Base-by-base conservation (phyloP, 2,797 vertebrate species). In the Muraenolepis orangiensis region DNA sequence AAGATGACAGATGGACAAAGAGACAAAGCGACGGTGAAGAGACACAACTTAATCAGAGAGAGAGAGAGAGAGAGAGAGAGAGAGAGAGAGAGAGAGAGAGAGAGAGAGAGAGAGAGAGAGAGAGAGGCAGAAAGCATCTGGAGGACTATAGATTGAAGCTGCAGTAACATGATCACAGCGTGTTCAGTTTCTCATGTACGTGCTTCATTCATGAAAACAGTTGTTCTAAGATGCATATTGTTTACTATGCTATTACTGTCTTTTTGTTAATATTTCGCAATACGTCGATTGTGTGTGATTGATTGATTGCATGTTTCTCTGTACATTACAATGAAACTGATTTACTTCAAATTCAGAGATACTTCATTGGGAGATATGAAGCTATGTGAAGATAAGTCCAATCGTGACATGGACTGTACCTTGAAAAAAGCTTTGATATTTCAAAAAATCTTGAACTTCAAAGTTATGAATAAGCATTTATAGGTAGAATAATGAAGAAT, bases 391-490 rank as follows among this genome's bases (percentile, higher is more conserved):
- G 40, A 42, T 42, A 14, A 20, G 16, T 10, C 10, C 23, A 6
- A 26, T 61, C 8, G 12, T 38, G n/a, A 26, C 51, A 61, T n/a
- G 26, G 51, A 61, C 51, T 23, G 8, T 46, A 46, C 40, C 40
- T 46, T 46, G 40, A 46, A 46, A 46, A 46, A 46, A 16, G 16
- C 40, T 16, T 46, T 2, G 16, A 46, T 46, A 40, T 38, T 38
- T 1, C 6, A 10, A 38, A 11, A 38, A n/a, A n/a, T n/a, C n/a
- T n/a, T n/a, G n/a, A n/a, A n/a, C n/a, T n/a, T n/a, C n/a, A n/a
- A 38, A 38, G n/a, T 76, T 80, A 81, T 90, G 90, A 92, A 93
- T 91, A 93, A 92, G 91, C 82, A 94, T n/a, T n/a, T n/a, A n/a
- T n/a, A n/a, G n/a, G n/a, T n/a, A n/a, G n/a, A n/a, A n/a, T n/a